These are phyloP conservation scores for Halcyon smyrnensis DNA, from an alignment of 2,797 vertebrate genomes.

Conservation along the genomic window DNA sequence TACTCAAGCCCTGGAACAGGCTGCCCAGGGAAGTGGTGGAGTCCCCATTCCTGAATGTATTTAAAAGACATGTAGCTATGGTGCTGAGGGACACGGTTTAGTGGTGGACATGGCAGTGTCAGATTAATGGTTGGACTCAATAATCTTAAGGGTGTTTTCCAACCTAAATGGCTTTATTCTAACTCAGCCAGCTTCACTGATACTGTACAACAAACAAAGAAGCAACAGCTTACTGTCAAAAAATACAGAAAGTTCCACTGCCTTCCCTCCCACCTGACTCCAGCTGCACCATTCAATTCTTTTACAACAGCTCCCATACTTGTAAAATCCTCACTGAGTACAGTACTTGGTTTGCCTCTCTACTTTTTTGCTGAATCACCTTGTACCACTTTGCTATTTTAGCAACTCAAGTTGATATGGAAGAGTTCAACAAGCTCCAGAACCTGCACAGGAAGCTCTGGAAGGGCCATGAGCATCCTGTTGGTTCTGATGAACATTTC, in stretches of 20 bases:
- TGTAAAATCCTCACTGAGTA: neutral
- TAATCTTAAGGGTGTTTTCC: neutral
- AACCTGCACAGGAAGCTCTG: neutral
- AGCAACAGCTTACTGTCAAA: neutral
- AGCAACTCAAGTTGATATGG: neutral
- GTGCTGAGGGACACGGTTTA: neutral
- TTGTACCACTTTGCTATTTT: neutral
- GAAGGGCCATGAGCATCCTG: neutral
- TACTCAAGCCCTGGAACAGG: neutral
- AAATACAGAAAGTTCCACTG: neutral
- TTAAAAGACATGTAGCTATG: accelerated
- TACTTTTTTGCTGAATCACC: neutral
- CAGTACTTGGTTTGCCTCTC: neutral
- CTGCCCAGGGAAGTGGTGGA: neutral
- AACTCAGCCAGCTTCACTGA: neutral
- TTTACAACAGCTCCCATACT: neutral
- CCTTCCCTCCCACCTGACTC: neutral
- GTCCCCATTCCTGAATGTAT: neutral
- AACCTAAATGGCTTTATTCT: neutral
- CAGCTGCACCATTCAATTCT: neutral
- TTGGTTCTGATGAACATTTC: neutral
- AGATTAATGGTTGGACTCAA: neutral
- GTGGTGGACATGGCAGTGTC: neutral
- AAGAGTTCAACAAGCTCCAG: neutral
- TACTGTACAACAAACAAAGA: neutral